A percentile compares a stretch with the other conserved stretches of the same genome.
Conservation (phyloP, 2,113 vertebrate genomes). For the Centropristis striata region DNA sequence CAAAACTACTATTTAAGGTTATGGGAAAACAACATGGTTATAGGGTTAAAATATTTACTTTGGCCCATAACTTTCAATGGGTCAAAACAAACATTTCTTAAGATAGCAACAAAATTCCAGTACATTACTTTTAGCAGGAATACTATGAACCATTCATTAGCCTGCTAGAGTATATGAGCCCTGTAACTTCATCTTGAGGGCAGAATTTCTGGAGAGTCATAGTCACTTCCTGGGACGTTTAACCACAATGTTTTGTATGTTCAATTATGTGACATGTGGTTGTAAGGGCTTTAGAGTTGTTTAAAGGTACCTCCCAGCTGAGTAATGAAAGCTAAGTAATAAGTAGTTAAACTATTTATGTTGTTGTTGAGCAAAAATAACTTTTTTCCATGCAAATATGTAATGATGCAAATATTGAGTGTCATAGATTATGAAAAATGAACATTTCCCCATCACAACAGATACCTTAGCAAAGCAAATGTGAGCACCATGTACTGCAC, state of each 20-base stretch:
- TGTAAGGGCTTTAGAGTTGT: neutral
- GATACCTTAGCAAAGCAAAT: slow-evolving; percentile 27
- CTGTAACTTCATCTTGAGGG: neutral
- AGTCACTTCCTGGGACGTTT: too few species aligned
- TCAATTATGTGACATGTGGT: too few species aligned
- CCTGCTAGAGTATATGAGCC: neutral
- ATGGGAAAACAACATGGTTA: too few species aligned
- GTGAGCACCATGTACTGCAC: neutral
- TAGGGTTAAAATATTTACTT: too few species aligned
- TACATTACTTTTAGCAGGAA: too few species aligned
- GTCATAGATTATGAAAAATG: neutral
- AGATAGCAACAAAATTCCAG: too few species aligned
- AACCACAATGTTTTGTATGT: too few species aligned
- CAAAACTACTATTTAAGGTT: too few species aligned
- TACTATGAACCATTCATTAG: too few species aligned
- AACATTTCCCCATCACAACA: slow-evolving; percentile 1
- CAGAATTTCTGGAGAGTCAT: neutral
- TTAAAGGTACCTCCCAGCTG: neutral
- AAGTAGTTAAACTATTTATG: neutral
- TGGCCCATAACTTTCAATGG: too few species aligned
- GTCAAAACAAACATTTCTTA: too few species aligned
- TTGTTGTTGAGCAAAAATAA: neutral
- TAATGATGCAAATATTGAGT: neutral
- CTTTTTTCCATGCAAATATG: too few species aligned
- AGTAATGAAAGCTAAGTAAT: neutral